Conservation (phyloP, 2,888 invertebrate genomes). For the Marasmarcha lunaedactyla region DNA sequence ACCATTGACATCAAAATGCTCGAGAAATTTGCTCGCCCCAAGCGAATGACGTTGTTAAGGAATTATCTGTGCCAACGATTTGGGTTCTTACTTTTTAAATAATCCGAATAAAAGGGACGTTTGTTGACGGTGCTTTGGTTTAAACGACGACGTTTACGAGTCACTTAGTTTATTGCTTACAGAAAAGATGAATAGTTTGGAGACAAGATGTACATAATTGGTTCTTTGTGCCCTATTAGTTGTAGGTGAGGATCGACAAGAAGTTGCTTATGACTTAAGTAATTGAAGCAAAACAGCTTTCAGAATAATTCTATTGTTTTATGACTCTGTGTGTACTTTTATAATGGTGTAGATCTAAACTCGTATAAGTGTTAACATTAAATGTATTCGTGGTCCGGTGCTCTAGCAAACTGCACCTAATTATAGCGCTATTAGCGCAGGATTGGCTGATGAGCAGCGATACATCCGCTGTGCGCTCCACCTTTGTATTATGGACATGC, state of each 20-base stretch:
- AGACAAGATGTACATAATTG: too few species aligned
- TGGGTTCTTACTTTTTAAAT: conserved; percentile 60
- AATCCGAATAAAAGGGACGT: conserved; percentile 46
- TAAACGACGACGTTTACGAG: conserved; percentile 28
- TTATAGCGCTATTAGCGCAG: neutral
- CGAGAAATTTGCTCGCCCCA: conserved; percentile 62
- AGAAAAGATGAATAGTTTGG: neutral
- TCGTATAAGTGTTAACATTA: neutral
- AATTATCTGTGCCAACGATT: conserved; percentile 61
- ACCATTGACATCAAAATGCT: conserved; percentile 68
- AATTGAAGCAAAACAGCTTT: too few species aligned
- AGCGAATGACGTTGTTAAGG: conserved; percentile 39
- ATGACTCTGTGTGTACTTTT: too few species aligned
- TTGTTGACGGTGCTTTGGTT: conserved; percentile 45
- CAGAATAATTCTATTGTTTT: too few species aligned
- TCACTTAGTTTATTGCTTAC: conserved; percentile 5
- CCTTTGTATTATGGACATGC: too few species aligned
- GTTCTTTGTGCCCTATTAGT: too few species aligned
- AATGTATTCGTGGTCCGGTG: neutral
- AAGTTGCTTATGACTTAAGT: too few species aligned
- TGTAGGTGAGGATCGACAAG: too few species aligned
- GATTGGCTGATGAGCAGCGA: neutral
- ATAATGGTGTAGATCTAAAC: neutral
- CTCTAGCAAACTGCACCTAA: neutral
- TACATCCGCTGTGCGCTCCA: neutral